Conservation (phyloP, 2,113 vertebrate genomes). For the Enhydra lutris region DNA sequence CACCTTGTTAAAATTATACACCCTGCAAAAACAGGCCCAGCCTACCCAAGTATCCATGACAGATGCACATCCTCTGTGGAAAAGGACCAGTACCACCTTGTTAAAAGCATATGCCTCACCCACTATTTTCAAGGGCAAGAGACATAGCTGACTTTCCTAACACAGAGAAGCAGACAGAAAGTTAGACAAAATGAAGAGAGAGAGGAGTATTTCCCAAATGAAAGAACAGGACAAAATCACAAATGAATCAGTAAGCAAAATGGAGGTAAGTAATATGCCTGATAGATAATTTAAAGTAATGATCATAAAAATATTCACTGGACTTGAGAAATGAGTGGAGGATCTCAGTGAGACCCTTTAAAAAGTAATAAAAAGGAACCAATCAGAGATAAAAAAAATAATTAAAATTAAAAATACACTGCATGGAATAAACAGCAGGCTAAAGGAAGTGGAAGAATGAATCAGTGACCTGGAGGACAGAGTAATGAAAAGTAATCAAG, state of each 20-base stretch:
- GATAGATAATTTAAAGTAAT: too few species aligned
- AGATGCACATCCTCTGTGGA: neutral
- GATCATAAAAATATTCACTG: too few species aligned
- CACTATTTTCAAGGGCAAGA: neutral
- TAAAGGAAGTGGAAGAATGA: too few species aligned
- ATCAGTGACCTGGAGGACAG: neutral
- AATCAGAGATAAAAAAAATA: too few species aligned
- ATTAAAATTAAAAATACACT: too few species aligned
- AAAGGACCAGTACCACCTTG: neutral
- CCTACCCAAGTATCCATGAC: neutral
- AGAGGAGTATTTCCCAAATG: neutral
- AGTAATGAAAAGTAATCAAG: neutral
- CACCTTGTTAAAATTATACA: neutral
- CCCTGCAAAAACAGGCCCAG: neutral
- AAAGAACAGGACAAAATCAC: neutral
- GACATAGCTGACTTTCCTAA: neutral
- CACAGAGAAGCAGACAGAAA: neutral
- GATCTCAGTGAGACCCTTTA: too few species aligned
- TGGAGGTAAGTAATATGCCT: neutral
- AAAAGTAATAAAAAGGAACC: too few species aligned
- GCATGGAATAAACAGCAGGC: too few species aligned
- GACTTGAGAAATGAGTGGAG: too few species aligned
- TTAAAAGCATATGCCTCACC: neutral
- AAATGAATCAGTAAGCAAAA: neutral
- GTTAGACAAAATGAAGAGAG: neutral